phyloP scores from a whole-genome alignment of 2,888 invertebrate genomes.

The Tuberolachnus salignus region DNA sequence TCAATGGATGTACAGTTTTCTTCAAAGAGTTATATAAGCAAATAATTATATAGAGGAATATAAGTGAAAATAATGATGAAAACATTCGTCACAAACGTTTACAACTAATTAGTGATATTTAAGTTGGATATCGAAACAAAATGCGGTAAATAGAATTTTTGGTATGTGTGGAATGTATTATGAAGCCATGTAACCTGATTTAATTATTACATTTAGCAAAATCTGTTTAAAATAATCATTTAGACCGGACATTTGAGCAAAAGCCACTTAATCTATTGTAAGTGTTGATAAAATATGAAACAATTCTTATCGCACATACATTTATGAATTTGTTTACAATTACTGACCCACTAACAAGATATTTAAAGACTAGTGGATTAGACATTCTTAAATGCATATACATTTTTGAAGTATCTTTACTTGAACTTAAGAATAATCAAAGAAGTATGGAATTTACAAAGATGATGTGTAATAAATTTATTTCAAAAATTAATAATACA shows the following conservation, averaged over 20 bases:
- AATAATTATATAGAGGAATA: neutral
- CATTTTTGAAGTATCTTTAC: neutral
- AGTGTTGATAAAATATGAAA: conserved; percentile 12
- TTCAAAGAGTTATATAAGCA: conserved; percentile 48
- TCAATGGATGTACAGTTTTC: conserved; percentile 13
- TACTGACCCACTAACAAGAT: neutral
- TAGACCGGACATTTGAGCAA: conserved; percentile 6
- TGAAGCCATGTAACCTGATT: conserved; percentile 7
- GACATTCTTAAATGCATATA: too few species aligned
- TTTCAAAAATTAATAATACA: neutral
- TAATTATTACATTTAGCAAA: neutral
- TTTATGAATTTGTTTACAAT: conserved; percentile 5
- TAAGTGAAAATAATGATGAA: too few species aligned
- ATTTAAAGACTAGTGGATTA: neutral
- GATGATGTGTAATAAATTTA: conserved; percentile 10
- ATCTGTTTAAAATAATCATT: conserved; percentile 11
- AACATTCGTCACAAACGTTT: conserved; percentile 14
- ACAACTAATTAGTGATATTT: conserved; percentile 9
- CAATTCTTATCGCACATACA: neutral
- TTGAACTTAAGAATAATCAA: conserved; percentile 14
- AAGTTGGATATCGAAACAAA: conserved; percentile 17
- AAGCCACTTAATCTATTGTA: conserved; percentile 6
- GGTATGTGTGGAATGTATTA: conserved; percentile 11
- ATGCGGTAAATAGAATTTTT: conserved; percentile 22
- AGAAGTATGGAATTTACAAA: neutral